Conservation (phyloP, 2,797 vertebrate genomes). For the Halcyon badia region DNA sequence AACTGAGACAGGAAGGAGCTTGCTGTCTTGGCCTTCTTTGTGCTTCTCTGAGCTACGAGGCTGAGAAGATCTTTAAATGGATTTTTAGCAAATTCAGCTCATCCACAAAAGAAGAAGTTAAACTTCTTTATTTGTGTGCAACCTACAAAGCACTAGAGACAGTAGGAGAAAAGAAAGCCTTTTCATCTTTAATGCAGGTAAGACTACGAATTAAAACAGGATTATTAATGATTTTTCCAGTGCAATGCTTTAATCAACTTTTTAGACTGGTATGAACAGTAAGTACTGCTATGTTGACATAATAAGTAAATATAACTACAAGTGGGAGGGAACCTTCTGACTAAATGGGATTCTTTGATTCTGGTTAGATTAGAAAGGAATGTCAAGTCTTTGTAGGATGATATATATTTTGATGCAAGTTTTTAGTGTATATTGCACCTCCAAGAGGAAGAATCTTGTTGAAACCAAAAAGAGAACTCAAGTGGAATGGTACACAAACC, state of each 20-base stretch:
- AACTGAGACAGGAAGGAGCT: slow-evolving; percentile 96
- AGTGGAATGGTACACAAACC: background rate
- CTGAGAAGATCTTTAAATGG: slow-evolving; percentile 99
- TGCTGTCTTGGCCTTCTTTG: slow-evolving; percentile 95
- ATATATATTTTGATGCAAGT: background rate
- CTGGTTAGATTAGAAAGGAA: background rate
- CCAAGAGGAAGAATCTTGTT: background rate
- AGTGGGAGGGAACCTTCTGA: background rate
- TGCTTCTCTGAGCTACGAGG: slow-evolving; percentile 94
- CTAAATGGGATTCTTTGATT: background rate
- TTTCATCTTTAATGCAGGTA: slow-evolving; percentile 98
- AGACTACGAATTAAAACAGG: slow-evolving; percentile 14
- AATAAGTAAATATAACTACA: background rate
- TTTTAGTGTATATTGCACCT: background rate
- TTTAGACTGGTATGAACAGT: background rate
- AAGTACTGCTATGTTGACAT: background rate
- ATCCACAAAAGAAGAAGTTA: slow-evolving; percentile 95
- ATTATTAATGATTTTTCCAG: background rate
- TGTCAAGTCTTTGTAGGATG: background rate
- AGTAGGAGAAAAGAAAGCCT: slow-evolving; percentile 97
- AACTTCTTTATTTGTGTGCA: slow-evolving; percentile 94
- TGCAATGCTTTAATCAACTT: background rate
- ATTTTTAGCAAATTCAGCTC: slow-evolving; percentile 95
- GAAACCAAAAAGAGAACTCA: background rate
- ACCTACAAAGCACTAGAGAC: slow-evolving; percentile 94